These are phyloP conservation scores for Hartigia nigra DNA, from an alignment of 2,888 invertebrate genomes.

Conservation along the genomic window DNA sequence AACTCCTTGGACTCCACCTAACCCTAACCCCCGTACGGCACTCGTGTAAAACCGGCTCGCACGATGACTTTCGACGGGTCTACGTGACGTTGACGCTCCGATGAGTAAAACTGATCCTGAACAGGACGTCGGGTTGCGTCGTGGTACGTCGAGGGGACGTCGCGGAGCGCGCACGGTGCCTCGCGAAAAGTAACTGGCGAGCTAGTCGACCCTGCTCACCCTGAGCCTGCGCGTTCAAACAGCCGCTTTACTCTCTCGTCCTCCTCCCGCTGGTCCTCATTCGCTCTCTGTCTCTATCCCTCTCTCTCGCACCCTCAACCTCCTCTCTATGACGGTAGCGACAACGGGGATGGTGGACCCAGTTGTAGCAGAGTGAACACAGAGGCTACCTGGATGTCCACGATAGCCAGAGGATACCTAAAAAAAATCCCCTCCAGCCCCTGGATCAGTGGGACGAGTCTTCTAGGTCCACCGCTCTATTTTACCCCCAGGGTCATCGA, in stretches of 20 bases:
- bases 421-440: background rate
- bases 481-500: background rate
- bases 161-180: slow-evolving; percentile 51
- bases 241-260: slow-evolving; percentile 12
- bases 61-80: background rate
- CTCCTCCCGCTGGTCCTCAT: background rate
- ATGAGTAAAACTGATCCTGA: background rate
- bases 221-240: slow-evolving; percentile 51
- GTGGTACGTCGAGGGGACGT: background rate
- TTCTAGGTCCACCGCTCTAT: background rate
- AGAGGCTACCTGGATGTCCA: background rate
- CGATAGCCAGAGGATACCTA: background rate
- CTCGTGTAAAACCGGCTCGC: background rate
- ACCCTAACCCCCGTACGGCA: background rate
- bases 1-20: background rate
- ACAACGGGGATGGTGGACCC: background rate
- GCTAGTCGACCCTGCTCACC: slow-evolving; percentile 49
- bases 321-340: background rate
- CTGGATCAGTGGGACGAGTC: background rate
- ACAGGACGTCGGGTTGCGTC: background rate
- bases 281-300: background rate
- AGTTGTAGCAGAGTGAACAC: background rate
- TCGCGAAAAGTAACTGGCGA: slow-evolving; percentile 61
- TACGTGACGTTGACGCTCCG: background rate
- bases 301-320: slow-evolving; percentile 16